Conservation (phyloP, 2,888 invertebrate genomes). For the Acleris sparsana region DNA sequence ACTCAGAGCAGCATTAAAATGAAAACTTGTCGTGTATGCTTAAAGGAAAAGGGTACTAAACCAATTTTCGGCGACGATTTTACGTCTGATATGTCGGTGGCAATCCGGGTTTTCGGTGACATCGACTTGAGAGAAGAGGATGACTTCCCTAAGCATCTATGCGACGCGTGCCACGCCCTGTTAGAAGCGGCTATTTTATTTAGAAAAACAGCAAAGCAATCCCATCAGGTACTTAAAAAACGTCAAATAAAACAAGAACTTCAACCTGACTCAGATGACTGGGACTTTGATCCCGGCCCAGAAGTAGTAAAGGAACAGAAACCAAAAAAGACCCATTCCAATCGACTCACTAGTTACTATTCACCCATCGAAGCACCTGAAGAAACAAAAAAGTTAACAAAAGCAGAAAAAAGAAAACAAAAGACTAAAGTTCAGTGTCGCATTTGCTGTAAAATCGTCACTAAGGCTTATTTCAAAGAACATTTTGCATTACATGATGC, state of each 20-base stretch:
- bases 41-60: constrained; percentile 33
- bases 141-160: constrained; percentile 35
- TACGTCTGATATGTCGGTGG: constrained; percentile 27
- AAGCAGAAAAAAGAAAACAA: too few relatives aligned
- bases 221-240: constrained; percentile 28
- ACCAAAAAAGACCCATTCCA: constrained; percentile 17
- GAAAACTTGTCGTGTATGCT: constrained; percentile 36
- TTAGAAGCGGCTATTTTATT: constrained; percentile 36
- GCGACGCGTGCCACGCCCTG: constrained; percentile 31
- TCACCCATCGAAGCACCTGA: constrained; percentile 16
- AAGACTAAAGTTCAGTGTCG: constrained; percentile 34
- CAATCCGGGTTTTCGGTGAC: constrained; percentile 29
- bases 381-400: constrained; percentile 13
- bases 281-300: constrained; percentile 3
- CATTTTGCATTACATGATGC: constrained; percentile 34
- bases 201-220: constrained; percentile 34
- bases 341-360: constrained; percentile 27
- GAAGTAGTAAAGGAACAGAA: constrained; percentile 17
- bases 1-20: background rate
- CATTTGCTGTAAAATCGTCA: constrained; percentile 36
- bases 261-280: constrained; percentile 19
- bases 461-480: constrained; percentile 30
- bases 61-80: constrained; percentile 35
- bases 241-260: constrained; percentile 26
- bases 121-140: constrained; percentile 36